phyloP scores from a whole-genome alignment of 2,797 vertebrate genomes.

The Chanos chanos region DNA sequence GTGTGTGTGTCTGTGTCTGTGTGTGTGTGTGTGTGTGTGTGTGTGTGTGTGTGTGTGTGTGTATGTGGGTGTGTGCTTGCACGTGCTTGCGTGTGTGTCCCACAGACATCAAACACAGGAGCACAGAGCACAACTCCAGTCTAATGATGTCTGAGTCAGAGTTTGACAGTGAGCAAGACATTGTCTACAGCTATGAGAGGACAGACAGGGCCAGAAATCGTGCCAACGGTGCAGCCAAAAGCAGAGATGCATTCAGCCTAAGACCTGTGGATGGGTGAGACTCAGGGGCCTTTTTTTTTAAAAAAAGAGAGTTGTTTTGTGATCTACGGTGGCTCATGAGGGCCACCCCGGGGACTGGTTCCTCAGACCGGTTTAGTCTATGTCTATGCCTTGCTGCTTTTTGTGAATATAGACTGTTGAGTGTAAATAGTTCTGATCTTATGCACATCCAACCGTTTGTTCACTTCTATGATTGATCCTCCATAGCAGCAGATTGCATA shows the following conservation, averaged over 20 bases:
- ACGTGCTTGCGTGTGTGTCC: conserved; percentile 7
- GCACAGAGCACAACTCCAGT: conserved; percentile 90
- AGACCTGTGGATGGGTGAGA: conserved; percentile 68
- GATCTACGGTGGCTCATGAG: too few relatives aligned
- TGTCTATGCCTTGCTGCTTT: background rate
- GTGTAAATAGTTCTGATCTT: conserved; percentile 35
- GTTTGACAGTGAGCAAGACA: conserved; percentile 89
- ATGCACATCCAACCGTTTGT: conserved; percentile 21
- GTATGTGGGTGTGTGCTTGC: background rate
- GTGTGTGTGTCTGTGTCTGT: too few relatives aligned
- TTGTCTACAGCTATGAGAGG: conserved; percentile 79
- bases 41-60: too few relatives aligned
- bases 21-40: too few relatives aligned
- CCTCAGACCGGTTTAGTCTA: conserved; percentile 30
- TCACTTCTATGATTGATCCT: conserved; percentile 13
- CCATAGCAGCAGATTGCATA: conserved; percentile 3
- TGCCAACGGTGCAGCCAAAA: conserved; percentile 62
- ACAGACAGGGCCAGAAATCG: conserved; percentile 66
- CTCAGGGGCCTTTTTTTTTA: background rate
- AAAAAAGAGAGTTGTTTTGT: too few relatives aligned
- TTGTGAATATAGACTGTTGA: conserved; percentile 27
- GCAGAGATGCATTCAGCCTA: conserved; percentile 73
- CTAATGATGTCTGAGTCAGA: conserved; percentile 94
- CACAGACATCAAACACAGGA: conserved; percentile 86
- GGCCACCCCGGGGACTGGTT: background rate